Evolutionary conservation across 2,888 invertebrate genomes (phyloP).

Genomic region (Ligdia adustata): DNA sequence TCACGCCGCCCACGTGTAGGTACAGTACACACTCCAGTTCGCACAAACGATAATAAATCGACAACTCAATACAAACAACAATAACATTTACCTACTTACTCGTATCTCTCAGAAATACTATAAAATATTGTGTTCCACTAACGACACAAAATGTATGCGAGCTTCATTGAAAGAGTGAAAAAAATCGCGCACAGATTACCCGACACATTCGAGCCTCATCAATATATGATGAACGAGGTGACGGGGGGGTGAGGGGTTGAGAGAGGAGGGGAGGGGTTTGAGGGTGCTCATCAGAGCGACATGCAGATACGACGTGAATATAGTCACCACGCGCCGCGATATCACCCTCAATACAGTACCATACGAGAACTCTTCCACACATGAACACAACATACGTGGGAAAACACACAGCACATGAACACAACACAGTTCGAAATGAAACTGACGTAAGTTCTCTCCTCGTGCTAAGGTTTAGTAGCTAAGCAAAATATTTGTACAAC

Average conservation of each 20-base stretch:
- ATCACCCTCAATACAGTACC: constrained; percentile 25
- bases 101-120: too few species aligned
- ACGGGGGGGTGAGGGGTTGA: background rate
- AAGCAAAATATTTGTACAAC: background rate
- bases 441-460: background rate
- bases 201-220: constrained; percentile 11
- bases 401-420: too few species aligned
- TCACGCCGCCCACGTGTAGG: too few species aligned
- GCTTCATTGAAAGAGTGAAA: constrained; percentile 8
- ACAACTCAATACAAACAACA: too few species aligned
- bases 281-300: constrained; percentile 29
- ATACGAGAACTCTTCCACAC: too few species aligned
- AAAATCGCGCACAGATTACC: constrained; percentile 4
- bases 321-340: constrained; percentile 17
- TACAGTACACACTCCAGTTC: too few species aligned
- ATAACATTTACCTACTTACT: too few species aligned
- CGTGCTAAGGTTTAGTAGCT: background rate
- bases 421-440: too few species aligned
- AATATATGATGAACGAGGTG: constrained; percentile 20
- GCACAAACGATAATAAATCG: too few species aligned
- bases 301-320: constrained; percentile 35
- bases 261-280: background rate
- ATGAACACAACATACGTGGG: too few species aligned
- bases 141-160: constrained; percentile 1
- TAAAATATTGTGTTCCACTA: constrained; percentile 1